A percentile compares a stretch with the other conserved stretches of the same genome.
Conservation (phyloP, 2,797 vertebrate genomes). For the Lacerta bilineata region DNA sequence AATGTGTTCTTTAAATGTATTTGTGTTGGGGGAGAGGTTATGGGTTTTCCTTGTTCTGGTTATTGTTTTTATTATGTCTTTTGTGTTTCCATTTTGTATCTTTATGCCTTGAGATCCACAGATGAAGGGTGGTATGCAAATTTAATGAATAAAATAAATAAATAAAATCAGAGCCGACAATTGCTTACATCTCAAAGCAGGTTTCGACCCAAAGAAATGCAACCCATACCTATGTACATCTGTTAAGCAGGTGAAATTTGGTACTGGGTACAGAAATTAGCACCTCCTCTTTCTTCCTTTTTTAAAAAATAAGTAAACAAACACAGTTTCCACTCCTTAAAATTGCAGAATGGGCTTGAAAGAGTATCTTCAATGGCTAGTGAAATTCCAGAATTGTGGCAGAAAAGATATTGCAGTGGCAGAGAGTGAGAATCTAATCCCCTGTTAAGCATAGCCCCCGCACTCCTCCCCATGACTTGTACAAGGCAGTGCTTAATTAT, state of each 20-base stretch:
- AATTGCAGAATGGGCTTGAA: not conserved
- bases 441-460: not conserved
- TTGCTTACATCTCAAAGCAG: not conserved
- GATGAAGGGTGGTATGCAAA: no score
- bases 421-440: not conserved
- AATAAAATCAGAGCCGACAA: not conserved
- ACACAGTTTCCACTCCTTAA: not conserved
- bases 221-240: no score
- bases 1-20: no score
- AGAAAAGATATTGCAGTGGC: not conserved
- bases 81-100: no score
- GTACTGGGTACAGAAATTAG: not conserved
- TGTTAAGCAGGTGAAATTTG: not conserved
- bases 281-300: not conserved
- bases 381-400: not conserved
- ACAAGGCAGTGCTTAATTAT: not conserved
- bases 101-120: no score
- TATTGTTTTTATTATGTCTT: no score
- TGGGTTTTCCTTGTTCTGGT: no score
- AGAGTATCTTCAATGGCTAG: not conserved
- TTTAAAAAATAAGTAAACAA: not conserved
- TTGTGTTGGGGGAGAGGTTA: no score
- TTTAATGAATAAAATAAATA: no score
- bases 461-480: not conserved
- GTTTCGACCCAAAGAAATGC: not conserved